Evolutionary conservation across 2,797 vertebrate species (phyloP).

Genomic region (Pseudomugil tenellus): DNA sequence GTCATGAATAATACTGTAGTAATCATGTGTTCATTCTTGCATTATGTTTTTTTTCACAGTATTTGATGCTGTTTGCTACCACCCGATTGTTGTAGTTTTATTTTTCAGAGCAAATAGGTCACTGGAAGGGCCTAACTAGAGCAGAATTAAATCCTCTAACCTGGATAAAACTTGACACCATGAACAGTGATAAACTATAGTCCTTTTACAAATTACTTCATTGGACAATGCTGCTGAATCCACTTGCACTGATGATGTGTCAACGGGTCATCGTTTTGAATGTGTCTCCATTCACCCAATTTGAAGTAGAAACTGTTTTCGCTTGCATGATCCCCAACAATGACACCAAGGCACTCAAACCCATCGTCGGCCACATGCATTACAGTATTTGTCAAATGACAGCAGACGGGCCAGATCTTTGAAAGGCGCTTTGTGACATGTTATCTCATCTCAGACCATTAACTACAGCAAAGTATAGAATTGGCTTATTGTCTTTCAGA

Average conservation of each 20-base stretch:
- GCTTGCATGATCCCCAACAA: constrained; percentile 59
- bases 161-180: constrained; percentile 66
- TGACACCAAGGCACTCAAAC: constrained; percentile 30
- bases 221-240: constrained; percentile 58
- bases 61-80: constrained; percentile 53
- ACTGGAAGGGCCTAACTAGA: constrained; percentile 73
- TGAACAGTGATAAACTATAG: constrained; percentile 54
- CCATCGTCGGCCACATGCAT: constrained; percentile 38
- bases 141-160: constrained; percentile 74
- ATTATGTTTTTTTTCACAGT: constrained; percentile 65
- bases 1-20: constrained; percentile 68
- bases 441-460: constrained; percentile 66
- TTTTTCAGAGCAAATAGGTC: constrained; percentile 74
- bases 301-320: constrained; percentile 61
- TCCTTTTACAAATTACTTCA: constrained; percentile 57
- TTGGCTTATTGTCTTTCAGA: constrained; percentile 67
- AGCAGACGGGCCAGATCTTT: constrained; percentile 59
- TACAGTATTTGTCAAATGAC: constrained; percentile 60
- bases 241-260: constrained; percentile 61
- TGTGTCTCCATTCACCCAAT: constrained; percentile 58
- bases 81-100: constrained; percentile 67
- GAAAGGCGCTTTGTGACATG: constrained; percentile 38
- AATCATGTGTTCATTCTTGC: constrained; percentile 65
- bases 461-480: constrained; percentile 58
- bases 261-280: constrained; percentile 49